Evolutionary conservation across 2,888 invertebrate species (phyloP), one percentile per base, ranked within the genome.

Genomic region (Drosophila limbata): DNA sequence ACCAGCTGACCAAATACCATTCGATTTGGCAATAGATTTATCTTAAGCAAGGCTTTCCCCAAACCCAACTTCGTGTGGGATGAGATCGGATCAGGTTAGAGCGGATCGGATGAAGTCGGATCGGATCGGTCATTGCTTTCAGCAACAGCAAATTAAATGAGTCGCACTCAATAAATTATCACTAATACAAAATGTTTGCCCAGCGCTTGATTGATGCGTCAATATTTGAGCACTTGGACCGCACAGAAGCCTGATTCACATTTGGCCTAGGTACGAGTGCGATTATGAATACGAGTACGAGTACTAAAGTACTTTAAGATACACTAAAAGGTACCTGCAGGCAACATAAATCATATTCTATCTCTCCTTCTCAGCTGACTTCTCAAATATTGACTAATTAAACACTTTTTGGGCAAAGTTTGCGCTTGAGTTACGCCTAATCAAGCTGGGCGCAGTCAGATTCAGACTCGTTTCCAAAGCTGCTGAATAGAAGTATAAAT

Each of bases 111-210:
- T 63, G 25, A 50, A 42, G 11, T 55, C 37, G 47, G 33, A 8
- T 63, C 19, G 67, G 37, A 37, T 45, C 56, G 66, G 53, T 59
- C 61, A 55, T 53, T 60, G 72, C 68, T 65, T 72, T 47, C 17
- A 45, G 55, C 56, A 64, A 70, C 53, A 13, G 71, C 68, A 70
- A 67, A 78, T 64, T 61, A 69, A 79, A 81, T 86, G 82, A 80
- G 80, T 75, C 80, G 84, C 69, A 79, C 79, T 77, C 83, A 83
- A 81, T 85, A 83, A 87, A 87, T 88, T 87, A 90, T 87, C 83
- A 84, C 82, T 56, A 73, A 78, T 73, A 77, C 84, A 84, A 83
- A 80, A 89, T 89, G 81, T 90, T 79, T 89, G 73, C 77, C 59
- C 61, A 73, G 72, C 72, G 65, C 76, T 85, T 80, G 88, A 90